Base-by-base conservation (phyloP, 2,113 vertebrate genomes). In the Neogobius melanostomus region DNA sequence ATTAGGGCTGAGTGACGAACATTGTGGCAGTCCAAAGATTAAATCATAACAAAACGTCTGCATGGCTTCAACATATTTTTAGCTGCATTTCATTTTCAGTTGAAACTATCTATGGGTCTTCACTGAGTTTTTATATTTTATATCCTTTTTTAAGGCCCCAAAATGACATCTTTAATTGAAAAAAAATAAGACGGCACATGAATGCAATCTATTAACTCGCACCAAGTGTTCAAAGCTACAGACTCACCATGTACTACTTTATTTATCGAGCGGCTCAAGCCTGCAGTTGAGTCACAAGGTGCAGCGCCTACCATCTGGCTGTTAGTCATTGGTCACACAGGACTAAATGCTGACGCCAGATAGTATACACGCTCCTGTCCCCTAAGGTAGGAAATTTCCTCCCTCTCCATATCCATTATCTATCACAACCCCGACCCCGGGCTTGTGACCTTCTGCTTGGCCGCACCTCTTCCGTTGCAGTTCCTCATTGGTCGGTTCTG, bases 391-490 rank as follows among this genome's bases (percentile, higher is more conserved):
- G 78, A 89, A 81, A 90, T 90, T 89, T 89, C 84, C 77, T 46
- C 82, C 79, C 84, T 80, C 88, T 88, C 87, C 85, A 79, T 77
- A 81, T 64, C 87, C 86, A 91, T 92, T 89, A 91, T 89, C 84
- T 89, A 44, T 16, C n/a, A 66, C 69, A 86, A 88, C 87, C 83
- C 65, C 66, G 79, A 89, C 85, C 84, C 77, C 56, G 71, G 76
- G 79, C 86, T 81, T 82, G 86, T 91, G 89, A 89, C 87, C 85
- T 80, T 68, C 74, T 83, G 76, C 74, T 84, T 88, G 79, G 89
- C 60, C 65, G 9, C 75, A 74, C 77, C 76, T 66, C 78, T 72
- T 15, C 65, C 48, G 11, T 57, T 48, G 82, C 65, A 75, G 17
- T 0, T 16, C 64, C n/a, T 82, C 75, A 85, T 88, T 88, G 82